A percentile compares a stretch with the other conserved stretches of the same genome.
Conservation (phyloP, 2,797 vertebrate species). For the Glossophaga mutica region DNA sequence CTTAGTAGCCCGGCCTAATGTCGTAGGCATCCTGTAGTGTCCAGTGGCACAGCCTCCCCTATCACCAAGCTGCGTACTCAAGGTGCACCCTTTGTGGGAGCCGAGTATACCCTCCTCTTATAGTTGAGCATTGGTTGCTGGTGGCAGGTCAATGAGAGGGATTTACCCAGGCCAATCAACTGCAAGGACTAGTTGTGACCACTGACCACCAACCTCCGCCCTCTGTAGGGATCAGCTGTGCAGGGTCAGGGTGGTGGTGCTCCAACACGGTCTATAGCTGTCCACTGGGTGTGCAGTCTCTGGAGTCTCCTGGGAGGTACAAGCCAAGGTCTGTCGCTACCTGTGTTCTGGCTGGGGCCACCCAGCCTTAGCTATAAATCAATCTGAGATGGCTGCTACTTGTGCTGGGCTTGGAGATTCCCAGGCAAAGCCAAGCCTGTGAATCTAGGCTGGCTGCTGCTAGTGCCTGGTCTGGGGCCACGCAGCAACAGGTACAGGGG, state of each 20-base stretch:
- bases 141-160: background rate
- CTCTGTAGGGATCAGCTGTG: background rate
- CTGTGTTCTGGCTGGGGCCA: background rate
- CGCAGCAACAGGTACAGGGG: background rate
- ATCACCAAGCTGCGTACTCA: background rate
- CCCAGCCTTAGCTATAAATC: background rate
- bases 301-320: background rate
- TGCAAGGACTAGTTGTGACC: background rate
- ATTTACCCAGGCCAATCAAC: background rate
- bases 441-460: background rate
- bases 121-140: background rate
- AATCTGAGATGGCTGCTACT: background rate
- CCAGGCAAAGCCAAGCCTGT: background rate
- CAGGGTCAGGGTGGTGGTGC: background rate
- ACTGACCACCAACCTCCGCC: background rate
- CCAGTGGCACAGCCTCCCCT: background rate
- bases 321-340: background rate
- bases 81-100: background rate
- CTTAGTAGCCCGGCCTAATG: background rate
- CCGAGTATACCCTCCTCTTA: background rate
- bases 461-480: background rate
- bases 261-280: background rate
- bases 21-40: background rate
- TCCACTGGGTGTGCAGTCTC: background rate
- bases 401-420: background rate